These are phyloP conservation scores for Cyrtorhinus lividipennis DNA, from an alignment of 1,140 invertebrate species.

Conservation along the genomic window DNA sequence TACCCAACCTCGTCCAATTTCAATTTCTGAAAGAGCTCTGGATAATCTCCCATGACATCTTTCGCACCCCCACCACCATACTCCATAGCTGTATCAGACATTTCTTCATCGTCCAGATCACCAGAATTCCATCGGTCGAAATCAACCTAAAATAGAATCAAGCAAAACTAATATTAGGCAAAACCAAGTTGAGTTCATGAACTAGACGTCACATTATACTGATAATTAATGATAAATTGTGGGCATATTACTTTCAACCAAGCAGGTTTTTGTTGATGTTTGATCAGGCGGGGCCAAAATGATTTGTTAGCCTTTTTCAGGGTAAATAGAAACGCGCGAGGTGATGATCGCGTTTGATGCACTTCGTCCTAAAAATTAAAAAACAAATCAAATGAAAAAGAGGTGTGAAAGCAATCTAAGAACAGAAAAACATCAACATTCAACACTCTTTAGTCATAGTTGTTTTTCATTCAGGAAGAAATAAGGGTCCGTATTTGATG, in stretches of 20 bases:
- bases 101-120: conserved; percentile 51
- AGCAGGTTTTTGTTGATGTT: conserved; percentile 60
- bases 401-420: too few species aligned
- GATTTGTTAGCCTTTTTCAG: conserved; percentile 50
- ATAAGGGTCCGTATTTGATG: too few species aligned
- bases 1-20: conserved; percentile 68
- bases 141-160: conserved; percentile 48
- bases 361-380: conserved; percentile 36
- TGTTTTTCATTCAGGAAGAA: too few species aligned
- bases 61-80: conserved; percentile 30
- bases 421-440: too few species aligned
- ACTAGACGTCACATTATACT: too few species aligned
- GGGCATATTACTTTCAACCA: conserved; percentile 81
- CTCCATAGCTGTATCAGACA: conserved; percentile 45
- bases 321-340: conserved; percentile 59
- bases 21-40: conserved; percentile 55
- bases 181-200: too few species aligned
- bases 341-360: conserved; percentile 41
- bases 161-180: too few species aligned
- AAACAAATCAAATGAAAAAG: conserved; percentile 19
- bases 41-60: conserved; percentile 44
- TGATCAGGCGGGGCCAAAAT: conserved; percentile 71
- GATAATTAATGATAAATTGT: too few species aligned
- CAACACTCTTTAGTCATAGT: too few species aligned
- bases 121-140: conserved; percentile 71